Evolutionary conservation across 2,888 invertebrate genomes (phyloP).

Genomic region (Geophilus truncorum): DNA sequence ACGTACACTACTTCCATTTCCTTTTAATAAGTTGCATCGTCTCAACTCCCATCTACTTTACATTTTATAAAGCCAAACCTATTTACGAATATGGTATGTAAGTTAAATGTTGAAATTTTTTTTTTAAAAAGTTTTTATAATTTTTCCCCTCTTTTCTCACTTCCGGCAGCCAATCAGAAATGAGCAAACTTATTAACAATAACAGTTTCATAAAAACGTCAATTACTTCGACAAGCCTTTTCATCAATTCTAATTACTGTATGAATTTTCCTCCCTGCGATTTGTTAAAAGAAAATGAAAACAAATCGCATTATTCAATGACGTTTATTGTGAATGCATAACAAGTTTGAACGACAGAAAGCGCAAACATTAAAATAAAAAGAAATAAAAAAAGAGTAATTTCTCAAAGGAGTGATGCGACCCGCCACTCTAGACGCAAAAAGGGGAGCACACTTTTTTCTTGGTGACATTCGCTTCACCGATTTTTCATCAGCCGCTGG

Average conservation of each 20-base stretch:
- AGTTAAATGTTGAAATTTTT: no score
- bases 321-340: neutral
- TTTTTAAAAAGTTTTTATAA: no score
- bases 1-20: neutral
- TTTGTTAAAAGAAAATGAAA: neutral
- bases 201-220: neutral
- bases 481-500: conserved; percentile 15
- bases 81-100: no score
- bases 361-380: neutral
- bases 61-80: no score
- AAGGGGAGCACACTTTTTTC: neutral
- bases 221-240: neutral
- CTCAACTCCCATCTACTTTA: no score
- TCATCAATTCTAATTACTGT: neutral
- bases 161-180: neutral
- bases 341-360: neutral
- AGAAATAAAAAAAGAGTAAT: neutral
- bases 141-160: neutral
- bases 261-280: neutral
- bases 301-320: neutral
- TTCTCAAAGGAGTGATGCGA: neutral
- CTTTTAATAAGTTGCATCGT: neutral
- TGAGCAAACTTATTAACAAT: neutral
- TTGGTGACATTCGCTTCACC: neutral
- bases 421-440: neutral